Conservation (phyloP, 2,113 vertebrate species). For the Orcinus orca region DNA sequence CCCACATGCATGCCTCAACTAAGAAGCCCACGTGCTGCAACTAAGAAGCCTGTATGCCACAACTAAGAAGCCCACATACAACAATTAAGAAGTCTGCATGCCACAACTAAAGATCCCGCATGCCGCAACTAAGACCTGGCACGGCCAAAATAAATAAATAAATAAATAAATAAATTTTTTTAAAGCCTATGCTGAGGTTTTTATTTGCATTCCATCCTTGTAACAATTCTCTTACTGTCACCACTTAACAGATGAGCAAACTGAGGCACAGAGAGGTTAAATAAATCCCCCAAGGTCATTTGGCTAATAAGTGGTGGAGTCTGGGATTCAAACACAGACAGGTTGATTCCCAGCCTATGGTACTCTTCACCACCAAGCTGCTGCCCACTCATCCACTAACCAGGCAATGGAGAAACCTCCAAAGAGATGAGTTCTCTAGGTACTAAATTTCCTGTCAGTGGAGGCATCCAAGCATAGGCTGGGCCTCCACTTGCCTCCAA, state of each 20-base stretch:
- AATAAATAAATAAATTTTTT: too few relatives aligned
- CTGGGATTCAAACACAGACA: background rate
- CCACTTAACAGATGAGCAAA: background rate
- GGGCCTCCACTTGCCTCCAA: background rate
- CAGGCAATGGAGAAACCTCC: background rate
- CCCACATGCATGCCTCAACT: too few relatives aligned
- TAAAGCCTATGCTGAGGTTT: background rate
- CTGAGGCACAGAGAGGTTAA: background rate
- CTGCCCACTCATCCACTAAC: background rate
- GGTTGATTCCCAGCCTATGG: background rate
- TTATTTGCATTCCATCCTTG: background rate
- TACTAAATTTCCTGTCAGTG: background rate
- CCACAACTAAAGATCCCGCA: too few relatives aligned
- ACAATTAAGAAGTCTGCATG: too few relatives aligned
- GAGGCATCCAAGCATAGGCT: background rate
- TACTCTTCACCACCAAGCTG: background rate
- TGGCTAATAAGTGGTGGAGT: background rate
- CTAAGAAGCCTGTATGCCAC: too few relatives aligned
- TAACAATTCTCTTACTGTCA: background rate
- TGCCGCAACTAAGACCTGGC: too few relatives aligned
- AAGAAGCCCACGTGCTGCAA: too few relatives aligned
- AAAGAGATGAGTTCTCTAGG: background rate
- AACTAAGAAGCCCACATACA: too few relatives aligned
- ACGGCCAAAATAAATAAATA: too few relatives aligned
- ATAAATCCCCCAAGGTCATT: background rate